Evolutionary conservation across 2,113 vertebrate species (phyloP), one percentile per base, ranked within the genome.

Genomic region (Oreochromis niloticus): DNA sequence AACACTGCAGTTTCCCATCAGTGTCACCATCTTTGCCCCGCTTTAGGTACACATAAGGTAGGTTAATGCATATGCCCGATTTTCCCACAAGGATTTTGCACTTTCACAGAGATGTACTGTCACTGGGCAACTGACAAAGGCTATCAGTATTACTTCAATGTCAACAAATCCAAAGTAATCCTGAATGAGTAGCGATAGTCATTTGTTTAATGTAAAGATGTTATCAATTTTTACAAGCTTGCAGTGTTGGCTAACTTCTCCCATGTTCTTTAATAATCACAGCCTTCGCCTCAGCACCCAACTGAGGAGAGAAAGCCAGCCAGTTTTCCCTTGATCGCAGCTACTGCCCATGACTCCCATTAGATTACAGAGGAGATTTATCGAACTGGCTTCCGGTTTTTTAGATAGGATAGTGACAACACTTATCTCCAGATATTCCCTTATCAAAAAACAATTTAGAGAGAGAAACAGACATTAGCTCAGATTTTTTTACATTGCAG

Each of bases 361-460:
- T 88, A 91, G 94, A 94, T 95, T 91, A 94, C 82, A 73, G 30
- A 2, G 66, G 52, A 88, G 90, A 93, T 92, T 93, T 95, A 95
- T 95, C 94, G 83, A 94, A 89, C 50, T 13, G 39, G 91, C 92
- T 95, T 95, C 95, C 89, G 84, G 19, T 95, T 95, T 81, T 68
- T 46, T 82, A 91, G 95, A 96, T 95, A 94, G 92, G 88, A 88
- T 63, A 82, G 93, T 86, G 91, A 92, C 92, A 93, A 93, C 91
- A 93, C 92, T 94, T 95, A 95, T 96, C 95, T 93, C 61, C 78
- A 85, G 88, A 94, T 95, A 95, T 93, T 93, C 87, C 84, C 94
- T 95, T 96, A 96, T 96, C 95, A 95, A 95, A 95, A 94, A 95
- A 93, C 92, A 17, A 96, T 96, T 96, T 95, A 92, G 89, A 68